Conservation (phyloP, 2,888 invertebrate species). For the Drosophila paramelanica region DNA sequence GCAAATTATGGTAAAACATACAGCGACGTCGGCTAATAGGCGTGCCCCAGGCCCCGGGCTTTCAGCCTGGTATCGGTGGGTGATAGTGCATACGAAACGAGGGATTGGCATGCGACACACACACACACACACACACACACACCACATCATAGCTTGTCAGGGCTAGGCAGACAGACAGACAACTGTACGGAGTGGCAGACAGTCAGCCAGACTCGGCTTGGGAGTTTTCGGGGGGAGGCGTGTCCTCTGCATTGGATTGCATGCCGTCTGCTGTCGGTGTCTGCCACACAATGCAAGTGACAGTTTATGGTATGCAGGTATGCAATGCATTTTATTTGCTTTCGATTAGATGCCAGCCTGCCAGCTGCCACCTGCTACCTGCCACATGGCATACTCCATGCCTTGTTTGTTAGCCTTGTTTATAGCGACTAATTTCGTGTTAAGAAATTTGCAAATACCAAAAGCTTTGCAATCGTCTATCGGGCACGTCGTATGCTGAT, state of each 20-base stretch:
- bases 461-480: slow-evolving; percentile 52
- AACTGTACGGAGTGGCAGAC: slow-evolving; percentile 13
- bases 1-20: slow-evolving; percentile 79
- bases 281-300: slow-evolving; percentile 65
- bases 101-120: slow-evolving; percentile 64
- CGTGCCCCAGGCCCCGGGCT: slow-evolving; percentile 14
- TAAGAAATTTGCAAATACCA: slow-evolving; percentile 76
- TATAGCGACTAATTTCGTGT: slow-evolving; percentile 79
- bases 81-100: slow-evolving; percentile 66
- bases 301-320: slow-evolving; percentile 79
- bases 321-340: slow-evolving; percentile 79
- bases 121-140: slow-evolving; percentile 25
- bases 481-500: slow-evolving; percentile 38
- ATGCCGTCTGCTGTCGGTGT: slow-evolving; percentile 35
- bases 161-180: slow-evolving; percentile 26
- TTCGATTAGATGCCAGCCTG: slow-evolving; percentile 68
- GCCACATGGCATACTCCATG: neutral
- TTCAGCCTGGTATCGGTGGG: slow-evolving; percentile 31
- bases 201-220: slow-evolving; percentile 10
- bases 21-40: slow-evolving; percentile 59
- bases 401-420: slow-evolving; percentile 73
- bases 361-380: slow-evolving; percentile 20
- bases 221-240: slow-evolving; percentile 9
- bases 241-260: slow-evolving; percentile 40
- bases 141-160: slow-evolving; percentile 18